A percentile compares a stretch with the other conserved stretches of the same genome.
phyloP scores from a whole-genome alignment of 2,113 vertebrate genomes.

The Cephalopholis sonnerati region DNA sequence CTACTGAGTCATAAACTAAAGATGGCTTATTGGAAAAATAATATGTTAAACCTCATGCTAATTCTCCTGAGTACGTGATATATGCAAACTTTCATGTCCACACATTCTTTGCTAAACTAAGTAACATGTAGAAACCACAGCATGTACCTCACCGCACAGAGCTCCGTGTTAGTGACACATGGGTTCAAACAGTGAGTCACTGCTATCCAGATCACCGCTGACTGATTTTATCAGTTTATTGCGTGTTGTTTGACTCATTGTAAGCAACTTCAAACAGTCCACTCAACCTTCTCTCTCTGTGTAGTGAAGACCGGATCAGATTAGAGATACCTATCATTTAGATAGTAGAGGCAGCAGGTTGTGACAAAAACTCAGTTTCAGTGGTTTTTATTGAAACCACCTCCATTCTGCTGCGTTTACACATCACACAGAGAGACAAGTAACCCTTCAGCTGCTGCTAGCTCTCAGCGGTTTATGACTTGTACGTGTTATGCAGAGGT shows the following conservation, averaged over 20 bases:
- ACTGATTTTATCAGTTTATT: neutral
- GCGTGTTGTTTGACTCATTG: neutral
- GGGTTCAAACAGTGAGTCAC: no score
- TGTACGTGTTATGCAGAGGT: neutral
- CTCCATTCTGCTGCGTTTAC: slow-evolving; percentile 58
- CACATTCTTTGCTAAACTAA: neutral
- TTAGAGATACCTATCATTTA: slow-evolving; percentile 1
- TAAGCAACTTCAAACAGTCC: neutral
- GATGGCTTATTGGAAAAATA: no score
- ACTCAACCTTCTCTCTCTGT: neutral
- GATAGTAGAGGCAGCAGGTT: neutral
- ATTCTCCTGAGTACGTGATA: no score
- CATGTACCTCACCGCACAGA: neutral
- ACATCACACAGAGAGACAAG: slow-evolving; percentile 49
- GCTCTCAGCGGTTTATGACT: neutral
- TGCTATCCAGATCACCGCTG: neutral
- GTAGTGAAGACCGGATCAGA: neutral
- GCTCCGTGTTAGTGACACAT: no score
- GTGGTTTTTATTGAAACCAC: slow-evolving; percentile 80
- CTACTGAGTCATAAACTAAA: no score
- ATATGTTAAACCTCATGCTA: no score
- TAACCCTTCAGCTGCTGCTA: slow-evolving; percentile 7
- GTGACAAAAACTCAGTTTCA: slow-evolving; percentile 71
- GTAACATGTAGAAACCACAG: neutral
- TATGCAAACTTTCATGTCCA: neutral